Evolutionary conservation across 2,888 invertebrate genomes (phyloP).

Genomic region (Calameuta pallipes): DNA sequence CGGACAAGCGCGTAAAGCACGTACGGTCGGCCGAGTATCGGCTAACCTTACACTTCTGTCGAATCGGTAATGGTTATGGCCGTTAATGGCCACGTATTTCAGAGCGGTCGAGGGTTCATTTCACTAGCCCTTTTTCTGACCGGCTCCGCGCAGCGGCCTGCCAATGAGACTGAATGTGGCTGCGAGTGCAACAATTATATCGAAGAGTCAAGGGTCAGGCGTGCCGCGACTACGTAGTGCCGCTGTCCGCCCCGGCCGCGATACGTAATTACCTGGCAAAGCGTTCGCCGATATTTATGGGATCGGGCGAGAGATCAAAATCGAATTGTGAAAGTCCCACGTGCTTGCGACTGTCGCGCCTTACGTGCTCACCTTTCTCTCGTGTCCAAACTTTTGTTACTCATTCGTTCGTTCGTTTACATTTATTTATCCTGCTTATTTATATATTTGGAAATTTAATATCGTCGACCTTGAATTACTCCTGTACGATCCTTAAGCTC

Average conservation of each 20-base stretch:
- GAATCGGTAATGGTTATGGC: constrained; percentile 63
- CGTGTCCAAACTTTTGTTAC: not conserved
- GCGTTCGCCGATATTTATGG: constrained; percentile 49
- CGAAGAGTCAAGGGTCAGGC: constrained; percentile 53
- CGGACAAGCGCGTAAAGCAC: constrained; percentile 45
- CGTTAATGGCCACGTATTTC: constrained; percentile 61
- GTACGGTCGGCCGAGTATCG: constrained; percentile 31
- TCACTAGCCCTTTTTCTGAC: not conserved
- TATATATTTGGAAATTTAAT: not conserved
- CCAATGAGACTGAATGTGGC: constrained; percentile 3
- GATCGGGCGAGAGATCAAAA: constrained; percentile 51
- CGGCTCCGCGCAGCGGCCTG: not conserved
- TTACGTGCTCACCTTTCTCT: not conserved
- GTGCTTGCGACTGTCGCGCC: constrained; percentile 1
- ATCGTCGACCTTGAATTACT: not conserved
- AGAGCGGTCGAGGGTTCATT: constrained; percentile 30
- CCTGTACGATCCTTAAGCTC: not conserved
- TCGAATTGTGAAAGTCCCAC: constrained; percentile 39
- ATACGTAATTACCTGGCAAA: constrained; percentile 50
- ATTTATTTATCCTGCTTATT: not conserved
- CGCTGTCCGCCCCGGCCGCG: constrained; percentile 43
- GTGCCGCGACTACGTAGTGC: constrained; percentile 48
- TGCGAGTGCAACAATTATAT: constrained; percentile 52
- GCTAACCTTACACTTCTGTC: constrained; percentile 47
- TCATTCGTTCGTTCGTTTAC: not conserved